Base-by-base conservation (phyloP, 2,797 vertebrate genomes). In the Falco concolor region DNA sequence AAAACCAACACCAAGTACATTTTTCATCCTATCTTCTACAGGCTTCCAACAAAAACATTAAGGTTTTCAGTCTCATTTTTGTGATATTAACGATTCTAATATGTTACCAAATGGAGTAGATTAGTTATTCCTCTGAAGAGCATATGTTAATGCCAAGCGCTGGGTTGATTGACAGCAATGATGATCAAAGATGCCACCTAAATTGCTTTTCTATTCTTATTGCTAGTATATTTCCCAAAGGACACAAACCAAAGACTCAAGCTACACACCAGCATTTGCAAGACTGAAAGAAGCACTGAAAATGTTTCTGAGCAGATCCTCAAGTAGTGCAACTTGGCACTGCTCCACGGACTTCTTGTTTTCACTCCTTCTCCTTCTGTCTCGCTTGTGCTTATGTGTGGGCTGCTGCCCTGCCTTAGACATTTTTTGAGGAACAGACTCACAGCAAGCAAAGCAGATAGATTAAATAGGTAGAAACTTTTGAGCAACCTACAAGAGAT, bases 321-420 rank as follows among this genome's bases (percentile, higher is more conserved):
- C 86, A 96, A 87, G 88, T 95, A 91, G 86, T 87, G 77, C 96
- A 97, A 95, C 87, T 82, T 97, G 96, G 94, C 95, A 92, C 60
- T 64, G 77, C 84, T 95, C 95, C 95, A 94, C 90, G 92, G 90
- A 94, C 95, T 97, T 94, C 95, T 93, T 95, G 94, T 97, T 96
- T 95, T 96, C 96, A 84, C 90, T 94, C 91, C 90, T 96, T 95
- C 93, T 95, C 92, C 92, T 97, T 96, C 96, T 96, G 92, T 96
- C 93, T 97, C 81, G 70, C 90, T 97, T 96, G 81, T 96, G 94
- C 94, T 94, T 95, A 89, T 93, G 91, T 96, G 95, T 95, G 91
- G 96, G 95, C 94, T 94, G 94, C 83, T 96, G 94, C 95, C 94
- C 95, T 96, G 94, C 93, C 96, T 96, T 85, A 90, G 91, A 94